phyloP scores from a whole-genome alignment of 2,888 invertebrate species.

The Molanna angustata region DNA sequence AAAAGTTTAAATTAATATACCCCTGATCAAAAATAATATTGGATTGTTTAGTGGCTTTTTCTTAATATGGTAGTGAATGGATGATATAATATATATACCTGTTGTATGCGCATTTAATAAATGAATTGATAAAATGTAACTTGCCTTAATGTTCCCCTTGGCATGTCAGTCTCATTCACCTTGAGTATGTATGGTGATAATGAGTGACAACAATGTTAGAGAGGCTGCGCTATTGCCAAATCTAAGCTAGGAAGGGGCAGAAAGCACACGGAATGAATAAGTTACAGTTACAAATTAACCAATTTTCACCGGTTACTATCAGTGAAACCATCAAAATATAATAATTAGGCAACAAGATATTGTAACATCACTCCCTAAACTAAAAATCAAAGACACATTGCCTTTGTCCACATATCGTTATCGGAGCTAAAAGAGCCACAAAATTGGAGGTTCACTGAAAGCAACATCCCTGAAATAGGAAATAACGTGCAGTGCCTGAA shows the following conservation, averaged over 20 bases:
- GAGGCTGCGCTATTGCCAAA: constrained; percentile 59
- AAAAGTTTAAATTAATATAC: constrained; percentile 10
- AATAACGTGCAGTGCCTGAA: constrained; percentile 29
- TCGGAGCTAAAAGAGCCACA: constrained; percentile 21
- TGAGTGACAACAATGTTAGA: constrained; percentile 60
- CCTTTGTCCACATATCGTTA: constrained; percentile 2
- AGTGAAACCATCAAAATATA: too few species aligned
- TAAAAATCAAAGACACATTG: constrained; percentile 18
- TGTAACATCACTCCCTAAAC: constrained; percentile 23
- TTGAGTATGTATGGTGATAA: constrained; percentile 49
- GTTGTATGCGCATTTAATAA: constrained; percentile 19
- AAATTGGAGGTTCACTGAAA: constrained; percentile 19
- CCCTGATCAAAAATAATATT: constrained; percentile 7
- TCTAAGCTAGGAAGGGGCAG: constrained; percentile 60
- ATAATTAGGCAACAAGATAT: background rate
- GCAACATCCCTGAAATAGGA: constrained; percentile 19
- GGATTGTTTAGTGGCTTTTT: constrained; percentile 5
- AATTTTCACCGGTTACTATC: constrained; percentile 8
- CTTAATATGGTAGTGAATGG: background rate
- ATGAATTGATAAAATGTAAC: constrained; percentile 44
- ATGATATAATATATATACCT: constrained; percentile 11
- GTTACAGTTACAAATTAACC: constrained; percentile 38
- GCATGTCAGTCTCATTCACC: constrained; percentile 56
- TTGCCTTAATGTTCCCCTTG: constrained; percentile 57
- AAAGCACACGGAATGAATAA: constrained; percentile 59